A percentile compares a stretch with the other conserved stretches of the same genome.
Conservation (phyloP, 2,888 invertebrate genomes). For the Uropetala carovei region DNA sequence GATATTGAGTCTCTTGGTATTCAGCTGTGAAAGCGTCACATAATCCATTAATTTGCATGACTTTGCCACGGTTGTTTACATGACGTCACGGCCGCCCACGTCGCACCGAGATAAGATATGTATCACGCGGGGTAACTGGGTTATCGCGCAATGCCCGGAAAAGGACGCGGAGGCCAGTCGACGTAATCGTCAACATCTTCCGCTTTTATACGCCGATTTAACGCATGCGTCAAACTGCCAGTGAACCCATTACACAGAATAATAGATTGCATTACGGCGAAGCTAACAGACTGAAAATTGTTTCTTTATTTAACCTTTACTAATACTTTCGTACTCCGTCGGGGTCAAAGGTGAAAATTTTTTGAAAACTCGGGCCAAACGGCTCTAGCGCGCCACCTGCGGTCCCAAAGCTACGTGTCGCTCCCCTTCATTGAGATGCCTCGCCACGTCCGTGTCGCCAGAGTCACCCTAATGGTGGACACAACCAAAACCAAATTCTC, state of each 20-base stretch:
- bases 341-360: background rate
- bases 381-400: slow-evolving; percentile 39
- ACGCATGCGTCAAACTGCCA: background rate
- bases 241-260: background rate
- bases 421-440: background rate
- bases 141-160: background rate
- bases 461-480: slow-evolving; percentile 18
- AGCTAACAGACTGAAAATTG: background rate
- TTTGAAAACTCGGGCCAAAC: slow-evolving; percentile 25
- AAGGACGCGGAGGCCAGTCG: background rate
- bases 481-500: background rate
- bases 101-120: background rate
- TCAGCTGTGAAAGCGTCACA: background rate
- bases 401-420: slow-evolving; percentile 11
- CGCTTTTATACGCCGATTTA: background rate
- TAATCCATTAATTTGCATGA: slow-evolving; percentile 7
- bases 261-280: background rate
- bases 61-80: background rate
- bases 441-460: background rate
- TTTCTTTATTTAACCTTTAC: background rate
- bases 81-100: background rate
- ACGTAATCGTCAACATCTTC: background rate
- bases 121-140: background rate
- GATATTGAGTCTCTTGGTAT: too few species aligned
- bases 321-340: background rate